Evolutionary conservation across 2,888 invertebrate species (phyloP).

Genomic region (Hoplodrina blanda): DNA sequence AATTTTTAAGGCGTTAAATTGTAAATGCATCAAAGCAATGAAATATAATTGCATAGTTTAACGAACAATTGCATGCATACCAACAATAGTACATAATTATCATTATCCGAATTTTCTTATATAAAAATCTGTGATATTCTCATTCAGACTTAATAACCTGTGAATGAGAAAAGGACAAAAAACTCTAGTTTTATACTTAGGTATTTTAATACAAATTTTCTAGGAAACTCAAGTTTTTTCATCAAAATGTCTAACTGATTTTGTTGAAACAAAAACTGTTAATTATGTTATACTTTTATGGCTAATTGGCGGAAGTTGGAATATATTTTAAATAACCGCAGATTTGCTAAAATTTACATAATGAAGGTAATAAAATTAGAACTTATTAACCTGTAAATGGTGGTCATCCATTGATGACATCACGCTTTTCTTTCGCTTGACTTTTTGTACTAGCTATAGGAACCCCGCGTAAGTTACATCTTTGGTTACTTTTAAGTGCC

Average conservation of each 20-base stretch:
- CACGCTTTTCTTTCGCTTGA: too few relatives aligned
- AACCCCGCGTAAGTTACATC: too few relatives aligned
- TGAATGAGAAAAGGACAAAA: constrained; percentile 42
- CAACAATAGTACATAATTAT: constrained; percentile 30
- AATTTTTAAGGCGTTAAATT: background rate
- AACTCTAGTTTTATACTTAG: constrained; percentile 32
- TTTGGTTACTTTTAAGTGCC: too few relatives aligned
- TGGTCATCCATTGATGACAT: background rate
- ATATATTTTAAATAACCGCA: background rate
- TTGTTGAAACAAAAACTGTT: constrained; percentile 41
- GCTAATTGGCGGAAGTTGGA: constrained; percentile 22
- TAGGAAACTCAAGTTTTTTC: constrained; percentile 51
- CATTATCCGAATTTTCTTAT: constrained; percentile 33
- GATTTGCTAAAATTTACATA: background rate
- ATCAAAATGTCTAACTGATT: constrained; percentile 36
- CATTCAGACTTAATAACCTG: constrained; percentile 47
- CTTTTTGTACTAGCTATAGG: too few relatives aligned
- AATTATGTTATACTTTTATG: constrained; percentile 21
- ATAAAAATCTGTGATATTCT: constrained; percentile 19
- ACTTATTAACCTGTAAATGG: background rate
- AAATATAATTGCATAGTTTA: constrained; percentile 15
- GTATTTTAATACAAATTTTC: constrained; percentile 40
- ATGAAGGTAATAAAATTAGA: background rate
- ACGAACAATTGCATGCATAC: constrained; percentile 23
- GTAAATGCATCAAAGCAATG: background rate